These are phyloP conservation scores for Temnothorax unifasciatus DNA, from an alignment of 2,888 invertebrate genomes.

Conservation along the genomic window DNA sequence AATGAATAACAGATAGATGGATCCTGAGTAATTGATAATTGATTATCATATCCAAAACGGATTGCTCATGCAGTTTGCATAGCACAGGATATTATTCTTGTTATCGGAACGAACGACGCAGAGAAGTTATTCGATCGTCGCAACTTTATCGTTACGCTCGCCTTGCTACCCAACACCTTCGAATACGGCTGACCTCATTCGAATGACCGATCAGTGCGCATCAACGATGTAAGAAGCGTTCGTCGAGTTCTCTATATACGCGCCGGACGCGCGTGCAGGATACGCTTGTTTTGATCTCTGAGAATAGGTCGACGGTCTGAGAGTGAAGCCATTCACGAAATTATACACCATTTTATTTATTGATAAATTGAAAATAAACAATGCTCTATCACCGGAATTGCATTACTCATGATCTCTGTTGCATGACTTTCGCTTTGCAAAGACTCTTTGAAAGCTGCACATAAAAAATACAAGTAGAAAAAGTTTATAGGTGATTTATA, in stretches of 20 bases:
- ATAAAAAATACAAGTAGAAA: background rate
- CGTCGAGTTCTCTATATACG: background rate
- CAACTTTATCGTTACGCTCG: background rate
- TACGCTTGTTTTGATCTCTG: background rate
- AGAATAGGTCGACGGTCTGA: background rate
- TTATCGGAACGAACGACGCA: background rate
- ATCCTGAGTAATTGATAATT: background rate
- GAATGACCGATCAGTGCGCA: conserved; percentile 16
- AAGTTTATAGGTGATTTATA: background rate
- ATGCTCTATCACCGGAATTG: background rate
- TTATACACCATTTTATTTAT: background rate
- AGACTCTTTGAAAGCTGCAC: background rate
- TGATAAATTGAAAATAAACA: background rate
- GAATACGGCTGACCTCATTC: conserved; percentile 7
- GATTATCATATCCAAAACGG: conserved; percentile 6
- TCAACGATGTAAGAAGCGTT: background rate
- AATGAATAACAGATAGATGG: background rate
- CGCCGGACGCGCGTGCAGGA: background rate
- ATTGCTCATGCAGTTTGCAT: background rate
- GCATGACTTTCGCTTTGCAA: background rate
- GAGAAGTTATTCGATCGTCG: background rate
- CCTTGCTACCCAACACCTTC: conserved; percentile 17
- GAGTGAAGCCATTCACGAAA: background rate
- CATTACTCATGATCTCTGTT: background rate
- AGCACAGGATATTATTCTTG: background rate